A percentile compares a stretch with the other conserved stretches of the same genome.
These are phyloP conservation scores for Dromaius novaehollandiae DNA, from an alignment of 2,113 vertebrate genomes.

Conservation along the genomic window DNA sequence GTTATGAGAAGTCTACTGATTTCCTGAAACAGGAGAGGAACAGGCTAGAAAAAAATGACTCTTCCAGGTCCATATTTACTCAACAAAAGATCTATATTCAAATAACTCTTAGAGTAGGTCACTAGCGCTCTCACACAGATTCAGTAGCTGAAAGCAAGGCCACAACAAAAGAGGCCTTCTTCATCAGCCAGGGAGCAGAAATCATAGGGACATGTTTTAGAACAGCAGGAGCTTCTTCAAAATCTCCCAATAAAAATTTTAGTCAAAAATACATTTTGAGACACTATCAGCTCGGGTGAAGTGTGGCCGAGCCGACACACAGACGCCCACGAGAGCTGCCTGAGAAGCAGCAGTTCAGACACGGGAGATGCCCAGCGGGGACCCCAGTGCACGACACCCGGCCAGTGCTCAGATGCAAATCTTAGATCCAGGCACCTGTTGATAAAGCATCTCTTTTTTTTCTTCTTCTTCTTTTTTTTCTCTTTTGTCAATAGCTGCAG, in stretches of 20 bases:
- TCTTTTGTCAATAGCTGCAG: constrained; percentile 44
- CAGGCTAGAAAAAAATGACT: neutral
- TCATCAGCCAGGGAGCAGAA: neutral
- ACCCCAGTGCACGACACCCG: neutral
- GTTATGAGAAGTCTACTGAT: neutral
- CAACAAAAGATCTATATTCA: neutral
- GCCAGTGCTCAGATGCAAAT: neutral
- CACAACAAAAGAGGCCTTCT: neutral
- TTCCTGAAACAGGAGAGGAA: neutral
- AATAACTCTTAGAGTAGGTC: neutral
- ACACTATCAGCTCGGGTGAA: neutral
- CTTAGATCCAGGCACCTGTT: neutral
- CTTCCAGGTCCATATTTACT: neutral
- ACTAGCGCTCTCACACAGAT: neutral
- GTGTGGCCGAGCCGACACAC: neutral
- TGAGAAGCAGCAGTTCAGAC: neutral
- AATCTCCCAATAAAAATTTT: neutral
- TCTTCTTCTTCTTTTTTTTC: neutral
- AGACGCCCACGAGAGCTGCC: neutral
- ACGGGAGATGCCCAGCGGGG: neutral
- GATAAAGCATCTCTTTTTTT: neutral
- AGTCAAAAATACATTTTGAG: neutral
- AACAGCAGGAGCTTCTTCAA: neutral
- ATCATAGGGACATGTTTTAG: neutral
- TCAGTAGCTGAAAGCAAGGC: neutral